These are phyloP conservation scores for Unio delphinus DNA, from an alignment of 2,888 invertebrate species.

Conservation along the genomic window DNA sequence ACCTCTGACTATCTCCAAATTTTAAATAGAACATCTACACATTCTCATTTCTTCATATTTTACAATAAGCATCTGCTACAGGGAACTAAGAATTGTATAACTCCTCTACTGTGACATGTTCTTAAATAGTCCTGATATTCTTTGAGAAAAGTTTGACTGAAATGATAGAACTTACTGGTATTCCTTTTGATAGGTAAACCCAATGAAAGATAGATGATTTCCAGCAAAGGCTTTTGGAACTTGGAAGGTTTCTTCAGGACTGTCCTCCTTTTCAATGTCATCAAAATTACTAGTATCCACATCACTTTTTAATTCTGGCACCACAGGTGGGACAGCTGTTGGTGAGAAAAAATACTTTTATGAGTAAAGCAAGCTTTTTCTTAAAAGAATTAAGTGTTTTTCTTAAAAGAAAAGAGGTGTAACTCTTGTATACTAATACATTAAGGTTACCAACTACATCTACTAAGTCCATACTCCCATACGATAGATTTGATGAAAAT, in stretches of 20 bases:
- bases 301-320: conserved; percentile 94
- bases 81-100: no score
- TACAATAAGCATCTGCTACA: no score
- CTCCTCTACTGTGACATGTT: no score
- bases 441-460: background rate
- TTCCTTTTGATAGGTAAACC: conserved; percentile 91
- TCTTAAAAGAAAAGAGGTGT: background rate
- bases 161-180: conserved; percentile 77
- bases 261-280: conserved; percentile 95
- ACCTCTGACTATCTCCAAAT: no score
- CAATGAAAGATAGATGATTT: conserved; percentile 98
- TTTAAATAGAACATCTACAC: no score
- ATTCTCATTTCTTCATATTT: no score
- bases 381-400: background rate
- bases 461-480: background rate
- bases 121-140: no score
- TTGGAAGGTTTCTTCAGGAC: conserved; percentile 91
- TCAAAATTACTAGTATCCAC: conserved; percentile 99
- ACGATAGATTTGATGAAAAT: no score
- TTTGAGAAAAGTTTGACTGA: no score
- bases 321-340: conserved; percentile 87
- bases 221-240: conserved; percentile 98
- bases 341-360: conserved; percentile 7
- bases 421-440: background rate
- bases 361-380: background rate